Evolutionary conservation across 53 echinoderm and acorn worm species (phyloP).

Genomic region (Echinarachnius parma): DNA sequence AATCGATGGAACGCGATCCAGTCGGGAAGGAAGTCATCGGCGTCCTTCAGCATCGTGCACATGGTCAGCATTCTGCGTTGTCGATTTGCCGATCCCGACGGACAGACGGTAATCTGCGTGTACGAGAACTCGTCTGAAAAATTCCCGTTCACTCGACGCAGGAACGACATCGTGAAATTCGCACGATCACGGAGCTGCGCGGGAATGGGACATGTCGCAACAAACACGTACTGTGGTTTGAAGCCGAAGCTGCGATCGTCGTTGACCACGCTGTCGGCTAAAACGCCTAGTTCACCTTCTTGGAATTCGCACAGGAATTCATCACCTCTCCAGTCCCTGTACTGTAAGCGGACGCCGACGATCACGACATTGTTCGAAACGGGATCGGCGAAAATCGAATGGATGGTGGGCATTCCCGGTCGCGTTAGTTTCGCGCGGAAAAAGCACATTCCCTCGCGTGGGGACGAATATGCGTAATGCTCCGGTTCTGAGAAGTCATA

Average conservation of each 20-base stretch:
- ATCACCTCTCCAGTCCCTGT: conserved; percentile 35
- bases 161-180: conserved; percentile 50
- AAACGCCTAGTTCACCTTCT: conserved; percentile 14
- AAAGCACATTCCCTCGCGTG: conserved; percentile 58
- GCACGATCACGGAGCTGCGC: not conserved
- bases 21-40: conserved; percentile 59
- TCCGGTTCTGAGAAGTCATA: not conserved
- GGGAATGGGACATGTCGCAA: conserved; percentile 69
- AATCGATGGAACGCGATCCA: conserved; percentile 71
- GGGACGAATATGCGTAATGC: conserved; percentile 29
- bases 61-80: conserved; percentile 54
- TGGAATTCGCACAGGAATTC: conserved; percentile 58
- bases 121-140: conserved; percentile 47
- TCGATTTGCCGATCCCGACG: conserved; percentile 14
- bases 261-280: conserved; percentile 53
- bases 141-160: conserved; percentile 30
- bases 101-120: conserved; percentile 65
- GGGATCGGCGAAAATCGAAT: conserved; percentile 70
- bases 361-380: conserved; percentile 55
- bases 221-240: conserved; percentile 65
- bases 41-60: conserved; percentile 76
- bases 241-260: conserved; percentile 78
- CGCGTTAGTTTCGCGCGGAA: conserved; percentile 52
- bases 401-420: conserved; percentile 64
- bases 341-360: conserved; percentile 48